Evolutionary conservation across 2,888 invertebrate genomes (phyloP), one percentile per base, ranked within the genome.

Genomic region (Cheilosia vernalis): DNA sequence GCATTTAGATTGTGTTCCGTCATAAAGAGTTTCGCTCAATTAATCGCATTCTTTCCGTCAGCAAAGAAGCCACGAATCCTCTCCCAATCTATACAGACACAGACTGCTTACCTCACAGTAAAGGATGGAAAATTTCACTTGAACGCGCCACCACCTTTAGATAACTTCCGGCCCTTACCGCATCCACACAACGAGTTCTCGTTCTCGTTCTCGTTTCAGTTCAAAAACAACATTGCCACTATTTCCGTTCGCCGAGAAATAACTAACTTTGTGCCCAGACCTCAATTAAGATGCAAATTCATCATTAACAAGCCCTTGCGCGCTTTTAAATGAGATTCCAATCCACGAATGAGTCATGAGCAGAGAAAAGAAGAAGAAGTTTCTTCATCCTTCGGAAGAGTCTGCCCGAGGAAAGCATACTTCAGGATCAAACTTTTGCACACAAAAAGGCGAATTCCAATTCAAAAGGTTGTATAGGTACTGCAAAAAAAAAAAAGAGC

Each of bases 251-350:
- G 27, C 17, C 27, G 24, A 44, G 56, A 49, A 76, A 67, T 40
- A 51, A 58, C 66, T 66, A 30, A 58, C 66, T 58, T 66, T 58
- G 21, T 2, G 47, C 49, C 4, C 58, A 66, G 58, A 69, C 53
- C 61, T 67, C 83, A 83, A 78, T 83, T 78, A 67, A 78, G 61
- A 83, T 83, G 73, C 63, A 83, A 78, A 83, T 83, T 83, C 67
- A 56, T 78, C 72, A 77, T 69, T 83, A 78, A 67, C 69, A 78
- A 78, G 49, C 56, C 61, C 78, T 73, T 73, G 72, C 72, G 64
- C 27, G 55, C 56, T 73, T 61, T 44, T 33, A 76, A 82, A 77
- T 77, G 69, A 82, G 58, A 77, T 73, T 78, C 55, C 72, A 67
- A 78, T 83, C 33, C 56, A 27, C 15, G 33, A 82, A 70, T 64